phyloP scores from a whole-genome alignment of 1,140 invertebrate genomes.

The Bombus superbus region DNA sequence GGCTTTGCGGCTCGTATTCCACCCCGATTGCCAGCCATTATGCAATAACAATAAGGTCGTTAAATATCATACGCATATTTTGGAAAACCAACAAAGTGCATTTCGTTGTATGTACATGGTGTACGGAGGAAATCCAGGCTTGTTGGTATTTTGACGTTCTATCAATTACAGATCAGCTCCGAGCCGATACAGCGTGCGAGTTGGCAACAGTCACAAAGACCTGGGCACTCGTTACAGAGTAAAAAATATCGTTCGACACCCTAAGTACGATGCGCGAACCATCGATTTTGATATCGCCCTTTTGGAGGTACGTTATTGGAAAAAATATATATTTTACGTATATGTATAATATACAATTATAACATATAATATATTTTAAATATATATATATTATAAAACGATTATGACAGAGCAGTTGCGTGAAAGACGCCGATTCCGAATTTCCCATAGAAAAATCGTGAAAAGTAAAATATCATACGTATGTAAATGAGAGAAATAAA shows the following conservation, averaged over 20 bases:
- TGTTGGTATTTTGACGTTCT: background rate
- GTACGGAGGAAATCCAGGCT: background rate
- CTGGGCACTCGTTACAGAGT: constrained; percentile 24
- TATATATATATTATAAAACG: background rate
- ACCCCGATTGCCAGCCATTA: background rate
- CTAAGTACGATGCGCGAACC: constrained; percentile 48
- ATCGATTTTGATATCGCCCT: constrained; percentile 69
- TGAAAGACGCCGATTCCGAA: no score
- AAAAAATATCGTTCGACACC: constrained; percentile 55
- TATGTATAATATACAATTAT: no score
- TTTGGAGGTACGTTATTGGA: constrained; percentile 60
- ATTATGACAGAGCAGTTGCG: background rate
- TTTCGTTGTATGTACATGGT: background rate
- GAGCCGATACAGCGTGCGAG: constrained; percentile 5
- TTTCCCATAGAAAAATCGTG: no score
- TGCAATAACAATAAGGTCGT: constrained; percentile 11
- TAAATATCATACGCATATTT: constrained; percentile 16
- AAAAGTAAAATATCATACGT: no score
- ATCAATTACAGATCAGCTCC: constrained; percentile 33
- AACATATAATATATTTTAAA: no score
- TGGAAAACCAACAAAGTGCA: background rate
- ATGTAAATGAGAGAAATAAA: no score
- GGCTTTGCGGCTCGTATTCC: constrained; percentile 9
- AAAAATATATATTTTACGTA: no score
- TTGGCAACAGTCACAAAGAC: constrained; percentile 47